Conservation (phyloP, 1,140 invertebrate species). For the Scaptomyza montana region DNA sequence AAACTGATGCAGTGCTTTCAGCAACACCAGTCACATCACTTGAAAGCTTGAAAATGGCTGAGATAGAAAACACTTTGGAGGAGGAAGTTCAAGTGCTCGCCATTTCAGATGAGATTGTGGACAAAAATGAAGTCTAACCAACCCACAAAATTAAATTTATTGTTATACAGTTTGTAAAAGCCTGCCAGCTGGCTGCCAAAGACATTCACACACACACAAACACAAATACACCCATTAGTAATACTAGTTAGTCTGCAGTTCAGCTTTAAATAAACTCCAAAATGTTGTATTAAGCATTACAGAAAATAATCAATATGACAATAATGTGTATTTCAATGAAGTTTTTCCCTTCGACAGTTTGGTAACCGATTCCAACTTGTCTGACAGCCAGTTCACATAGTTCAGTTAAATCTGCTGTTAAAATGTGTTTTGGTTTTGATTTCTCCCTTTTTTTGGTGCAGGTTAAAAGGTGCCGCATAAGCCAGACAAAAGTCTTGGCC, state of each 20-base stretch:
- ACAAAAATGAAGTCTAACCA: not conserved
- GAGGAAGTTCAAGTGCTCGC: constrained; percentile 39
- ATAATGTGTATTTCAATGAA: not conserved
- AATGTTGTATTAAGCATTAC: constrained; percentile 35
- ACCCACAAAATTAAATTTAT: constrained; percentile 1
- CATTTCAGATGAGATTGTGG: constrained; percentile 30
- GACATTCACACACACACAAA: constrained; percentile 2
- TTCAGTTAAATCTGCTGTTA: constrained; percentile 79
- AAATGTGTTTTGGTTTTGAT: constrained; percentile 46
- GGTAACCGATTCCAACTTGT: constrained; percentile 41
- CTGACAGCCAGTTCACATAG: constrained; percentile 42
- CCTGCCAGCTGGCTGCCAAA: constrained; percentile 24
- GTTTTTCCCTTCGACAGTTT: not conserved
- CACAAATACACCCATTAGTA: not conserved
- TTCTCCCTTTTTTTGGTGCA: constrained; percentile 41
- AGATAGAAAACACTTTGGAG: not conserved
- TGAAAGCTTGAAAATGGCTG: not conserved
- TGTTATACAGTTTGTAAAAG: constrained; percentile 28
- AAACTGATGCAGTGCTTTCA: not conserved
- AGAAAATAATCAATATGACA: constrained; percentile 2
- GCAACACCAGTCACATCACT: constrained; percentile 4
- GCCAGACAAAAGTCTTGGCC: constrained; percentile 57
- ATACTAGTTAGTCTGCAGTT: constrained; percentile 42
- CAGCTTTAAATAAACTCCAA: constrained; percentile 20
- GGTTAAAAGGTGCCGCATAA: constrained; percentile 64